phyloP scores from a whole-genome alignment of 2,113 vertebrate genomes.

The Melozone crissalis region DNA sequence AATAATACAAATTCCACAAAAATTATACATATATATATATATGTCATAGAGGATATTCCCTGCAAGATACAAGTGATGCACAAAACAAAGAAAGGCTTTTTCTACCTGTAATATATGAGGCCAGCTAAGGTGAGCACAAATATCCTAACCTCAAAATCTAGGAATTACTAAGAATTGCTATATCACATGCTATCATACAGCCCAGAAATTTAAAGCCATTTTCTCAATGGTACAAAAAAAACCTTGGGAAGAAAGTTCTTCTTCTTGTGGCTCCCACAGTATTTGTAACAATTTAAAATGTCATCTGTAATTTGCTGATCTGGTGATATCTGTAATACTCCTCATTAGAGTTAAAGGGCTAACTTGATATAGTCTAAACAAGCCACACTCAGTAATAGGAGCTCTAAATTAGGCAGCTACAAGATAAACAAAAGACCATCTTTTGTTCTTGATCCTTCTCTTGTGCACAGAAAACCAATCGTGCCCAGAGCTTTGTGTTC shows the following conservation, averaged over 20 bases:
- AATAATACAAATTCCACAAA: not conserved
- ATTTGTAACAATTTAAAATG: not conserved
- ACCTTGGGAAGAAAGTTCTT: not conserved
- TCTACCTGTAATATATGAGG: not conserved
- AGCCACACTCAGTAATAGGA: not conserved
- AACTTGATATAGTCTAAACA: not conserved
- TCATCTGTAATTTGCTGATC: not conserved
- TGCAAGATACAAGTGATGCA: not conserved
- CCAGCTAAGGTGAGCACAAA: not conserved
- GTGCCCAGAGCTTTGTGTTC: not conserved
- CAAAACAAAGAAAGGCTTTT: not conserved
- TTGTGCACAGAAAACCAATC: not conserved
- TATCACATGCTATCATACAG: not conserved
- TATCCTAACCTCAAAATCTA: not conserved
- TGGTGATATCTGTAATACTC: not conserved
- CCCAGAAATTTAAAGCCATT: not conserved
- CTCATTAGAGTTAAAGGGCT: not conserved
- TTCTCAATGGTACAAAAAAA: not conserved
- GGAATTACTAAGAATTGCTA: not conserved
- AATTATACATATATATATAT: not conserved
- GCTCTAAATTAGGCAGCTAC: not conserved
- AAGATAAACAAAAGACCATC: not conserved
- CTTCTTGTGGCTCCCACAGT: not conserved
- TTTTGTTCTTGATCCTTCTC: not conserved
- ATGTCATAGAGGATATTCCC: not conserved